A percentile compares a stretch with the other conserved stretches of the same genome.
Evolutionary conservation across 64 coral and sea anemone species (phyloP).

Genomic region (Astreopora myriophthalma): DNA sequence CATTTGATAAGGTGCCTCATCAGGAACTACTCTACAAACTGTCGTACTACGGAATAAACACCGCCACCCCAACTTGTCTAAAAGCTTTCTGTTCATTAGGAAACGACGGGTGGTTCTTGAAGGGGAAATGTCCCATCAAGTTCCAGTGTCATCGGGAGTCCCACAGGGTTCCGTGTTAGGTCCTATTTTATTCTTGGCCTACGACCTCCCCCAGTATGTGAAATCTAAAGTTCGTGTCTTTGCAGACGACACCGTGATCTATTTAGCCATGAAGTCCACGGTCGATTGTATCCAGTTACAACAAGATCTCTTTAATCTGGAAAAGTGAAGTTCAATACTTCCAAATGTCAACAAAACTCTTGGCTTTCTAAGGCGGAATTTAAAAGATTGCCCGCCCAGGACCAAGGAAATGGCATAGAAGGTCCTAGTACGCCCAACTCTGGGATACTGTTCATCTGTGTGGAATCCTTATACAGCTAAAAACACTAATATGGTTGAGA

Average conservation of each 20-base stretch:
- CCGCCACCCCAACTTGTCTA: not conserved
- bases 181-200: too few species aligned
- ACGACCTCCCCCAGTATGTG: too few species aligned
- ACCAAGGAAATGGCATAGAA: slow-evolving; percentile 30
- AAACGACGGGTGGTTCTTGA: too few species aligned
- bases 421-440: slow-evolving; percentile 13
- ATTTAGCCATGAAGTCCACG: too few species aligned
- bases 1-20: too few species aligned
- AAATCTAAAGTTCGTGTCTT: too few species aligned
- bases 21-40: too few species aligned
- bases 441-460: slow-evolving; percentile 40
- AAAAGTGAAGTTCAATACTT: not conserved
- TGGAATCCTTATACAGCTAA: slow-evolving; percentile 13
- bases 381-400: not conserved
- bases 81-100: not conserved
- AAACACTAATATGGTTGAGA: slow-evolving; percentile 3
- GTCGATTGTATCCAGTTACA: not conserved
- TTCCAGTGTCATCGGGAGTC: too few species aligned
- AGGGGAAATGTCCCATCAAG: too few species aligned
- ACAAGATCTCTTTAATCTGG: not conserved
- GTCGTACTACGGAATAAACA: too few species aligned
- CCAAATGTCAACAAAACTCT: not conserved
- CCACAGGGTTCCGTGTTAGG: too few species aligned
- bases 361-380: slow-evolving; percentile 41
- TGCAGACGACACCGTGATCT: too few species aligned